Evolutionary conservation across 35 echinoderm and acorn worm genomes (phyloP).

Genomic region (Lytechinus pictus): DNA sequence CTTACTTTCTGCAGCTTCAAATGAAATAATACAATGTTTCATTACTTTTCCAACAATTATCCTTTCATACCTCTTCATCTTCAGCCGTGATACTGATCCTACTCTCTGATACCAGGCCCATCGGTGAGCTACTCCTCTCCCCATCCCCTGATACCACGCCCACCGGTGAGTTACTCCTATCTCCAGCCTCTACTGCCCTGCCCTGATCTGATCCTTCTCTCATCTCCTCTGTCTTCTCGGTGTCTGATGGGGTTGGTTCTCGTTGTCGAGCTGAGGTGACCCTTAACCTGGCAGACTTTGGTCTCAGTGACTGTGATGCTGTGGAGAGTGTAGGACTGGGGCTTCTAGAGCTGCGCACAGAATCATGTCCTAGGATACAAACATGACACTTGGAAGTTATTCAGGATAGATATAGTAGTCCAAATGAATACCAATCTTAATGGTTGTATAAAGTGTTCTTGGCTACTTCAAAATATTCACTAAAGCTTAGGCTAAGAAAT

Average conservation of each 20-base stretch:
- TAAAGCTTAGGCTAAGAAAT: too few relatives aligned
- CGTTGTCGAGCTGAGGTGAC: neutral
- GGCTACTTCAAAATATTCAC: too few relatives aligned
- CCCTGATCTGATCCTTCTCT: neutral
- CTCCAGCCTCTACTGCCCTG: neutral
- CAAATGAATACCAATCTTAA: too few relatives aligned
- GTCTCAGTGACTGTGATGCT: constrained; percentile 8
- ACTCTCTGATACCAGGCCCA: neutral
- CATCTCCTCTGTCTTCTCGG: neutral
- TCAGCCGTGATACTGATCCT: constrained; percentile 27
- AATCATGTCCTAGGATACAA: neutral
- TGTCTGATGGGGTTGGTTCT: neutral
- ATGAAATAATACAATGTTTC: neutral
- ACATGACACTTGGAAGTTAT: neutral
- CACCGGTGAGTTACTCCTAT: neutral
- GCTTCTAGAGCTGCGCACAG: neutral
- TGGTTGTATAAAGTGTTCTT: too few relatives aligned
- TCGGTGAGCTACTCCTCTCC: neutral
- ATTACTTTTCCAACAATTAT: neutral
- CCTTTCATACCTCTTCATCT: constrained; percentile 24
- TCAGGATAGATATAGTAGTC: neutral
- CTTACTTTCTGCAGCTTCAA: too few relatives aligned
- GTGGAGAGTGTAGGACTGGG: neutral
- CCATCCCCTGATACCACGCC: neutral
- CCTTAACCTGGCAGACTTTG: neutral